phyloP scores from a whole-genome alignment of 2,797 vertebrate genomes.

The Prunella strophiata region DNA sequence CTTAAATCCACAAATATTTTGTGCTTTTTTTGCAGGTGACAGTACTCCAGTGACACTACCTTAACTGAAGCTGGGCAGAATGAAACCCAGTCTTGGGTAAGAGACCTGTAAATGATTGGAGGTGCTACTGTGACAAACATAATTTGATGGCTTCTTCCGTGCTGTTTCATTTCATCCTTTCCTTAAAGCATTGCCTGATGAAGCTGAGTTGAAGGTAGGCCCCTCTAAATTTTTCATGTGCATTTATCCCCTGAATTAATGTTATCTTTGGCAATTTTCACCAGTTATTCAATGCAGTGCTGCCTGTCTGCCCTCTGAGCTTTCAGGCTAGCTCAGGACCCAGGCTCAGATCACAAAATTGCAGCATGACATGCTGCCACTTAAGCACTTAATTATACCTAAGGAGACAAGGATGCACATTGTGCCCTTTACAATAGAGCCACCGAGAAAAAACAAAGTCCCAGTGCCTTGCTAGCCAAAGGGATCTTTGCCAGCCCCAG shows the following conservation, averaged over 20 bases:
- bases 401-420: constrained; percentile 7
- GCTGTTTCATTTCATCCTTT: not conserved
- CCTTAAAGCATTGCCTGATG: not conserved
- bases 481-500: constrained; percentile 45
- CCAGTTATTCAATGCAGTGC: not conserved
- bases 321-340: not conserved
- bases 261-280: not conserved
- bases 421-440: constrained; percentile 52
- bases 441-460: constrained; percentile 53
- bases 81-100: constrained; percentile 55
- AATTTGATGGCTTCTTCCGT: not conserved
- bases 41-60: not conserved
- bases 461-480: constrained; percentile 25
- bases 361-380: not conserved
- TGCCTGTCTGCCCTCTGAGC: not conserved
- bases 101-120: not conserved
- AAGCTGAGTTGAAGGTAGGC: not conserved
- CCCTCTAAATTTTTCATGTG: not conserved
- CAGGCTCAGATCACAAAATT: not conserved
- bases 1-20: not conserved
- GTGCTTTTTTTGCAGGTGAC: constrained; percentile 49
- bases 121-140: not conserved
- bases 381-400: constrained; percentile 43
- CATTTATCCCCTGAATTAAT: not conserved
- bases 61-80: constrained; percentile 8